Base-by-base conservation (phyloP, 2,797 vertebrate species). In the Chromis chromis region DNA sequence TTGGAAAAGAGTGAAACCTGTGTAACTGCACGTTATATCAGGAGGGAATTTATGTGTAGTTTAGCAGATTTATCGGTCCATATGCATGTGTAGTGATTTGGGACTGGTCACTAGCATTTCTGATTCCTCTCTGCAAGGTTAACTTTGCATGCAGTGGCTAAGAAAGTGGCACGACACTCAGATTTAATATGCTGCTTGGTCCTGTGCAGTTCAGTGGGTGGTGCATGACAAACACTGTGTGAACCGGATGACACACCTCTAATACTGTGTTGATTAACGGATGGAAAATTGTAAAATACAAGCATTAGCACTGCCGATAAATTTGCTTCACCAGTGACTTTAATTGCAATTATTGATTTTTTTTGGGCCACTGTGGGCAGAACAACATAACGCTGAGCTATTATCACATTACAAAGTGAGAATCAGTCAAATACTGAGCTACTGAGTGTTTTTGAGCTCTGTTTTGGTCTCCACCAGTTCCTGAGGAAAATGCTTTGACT, bases 1-100 rank as follows among this genome's bases (percentile, higher is more conserved):
- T 42, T 66, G 78, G 59, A 49, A 42, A 77, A 77, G 56, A 64
- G 28, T 40, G 39, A 31, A 53, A 53, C 24, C 21, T 39, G 40
- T 48, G 21, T 57, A 57, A 44, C 44, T 46, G 44, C 6, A 46
- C 2, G 5, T 2, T 14, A 17, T 44, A 17, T 25, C 2, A 4
- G 25, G 25, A 25, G 25, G 4, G 25, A 25, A 25, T 25, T 2
- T 16, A 46, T 5, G 44, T 3, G 6, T 19, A 42, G 33, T 36
- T 36, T 36, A 36, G 33, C 33, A 36, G 33, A 12, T 36, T 42
- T 42, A 42, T 17, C 13, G 17, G 14, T 42, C 16, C 40, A 17
- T 31, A 8, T 31, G 31, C 31, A 17, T 19, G 1, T 44, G 2
- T 14, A 17, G 42, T 46, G 39, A 40, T 58, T 14, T 63, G 8